A percentile compares a stretch with the other conserved stretches of the same genome.
Evolutionary conservation across 2,797 vertebrate genomes (phyloP).

Genomic region (Telmatherina bonti): DNA sequence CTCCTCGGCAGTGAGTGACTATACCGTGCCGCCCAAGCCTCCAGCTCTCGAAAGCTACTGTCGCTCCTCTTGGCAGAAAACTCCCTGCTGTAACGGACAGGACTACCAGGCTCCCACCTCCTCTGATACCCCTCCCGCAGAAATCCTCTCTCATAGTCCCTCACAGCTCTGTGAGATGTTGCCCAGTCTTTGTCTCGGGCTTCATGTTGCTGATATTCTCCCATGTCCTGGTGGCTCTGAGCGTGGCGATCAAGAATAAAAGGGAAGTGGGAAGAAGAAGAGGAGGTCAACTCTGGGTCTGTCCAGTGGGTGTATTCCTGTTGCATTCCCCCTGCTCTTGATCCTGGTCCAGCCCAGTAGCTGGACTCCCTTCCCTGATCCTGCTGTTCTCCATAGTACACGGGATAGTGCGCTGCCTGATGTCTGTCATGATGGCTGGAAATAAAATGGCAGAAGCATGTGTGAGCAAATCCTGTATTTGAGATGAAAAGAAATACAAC

Average conservation of each 20-base stretch:
- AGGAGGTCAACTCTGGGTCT: constrained; percentile 38
- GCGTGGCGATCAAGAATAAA: constrained; percentile 60
- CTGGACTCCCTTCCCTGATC: constrained; percentile 61
- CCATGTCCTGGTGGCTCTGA: constrained; percentile 52
- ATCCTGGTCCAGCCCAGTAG: constrained; percentile 68
- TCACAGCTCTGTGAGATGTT: constrained; percentile 46
- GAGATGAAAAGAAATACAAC: not conserved
- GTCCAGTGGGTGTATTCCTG: constrained; percentile 71
- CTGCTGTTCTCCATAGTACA: constrained; percentile 60
- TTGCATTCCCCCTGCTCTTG: constrained; percentile 64
- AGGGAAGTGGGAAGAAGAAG: constrained; percentile 63
- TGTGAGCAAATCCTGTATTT: not conserved
- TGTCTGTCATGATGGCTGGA: constrained; percentile 74
- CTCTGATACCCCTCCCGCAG: constrained; percentile 69
- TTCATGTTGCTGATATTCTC: constrained; percentile 56
- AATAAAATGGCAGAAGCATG: constrained; percentile 28
- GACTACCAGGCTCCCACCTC: constrained; percentile 66
- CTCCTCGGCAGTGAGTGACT: constrained; percentile 79
- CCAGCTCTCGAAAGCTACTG: constrained; percentile 77
- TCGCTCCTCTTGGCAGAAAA: constrained; percentile 61
- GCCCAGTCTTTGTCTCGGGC: constrained; percentile 69
- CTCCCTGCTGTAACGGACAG: constrained; percentile 63
- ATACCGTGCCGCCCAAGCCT: constrained; percentile 79
- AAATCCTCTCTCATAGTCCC: constrained; percentile 66
- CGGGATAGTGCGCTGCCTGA: constrained; percentile 59